A percentile compares a stretch with the other conserved stretches of the same genome.
phyloP scores from a whole-genome alignment of 2,888 invertebrate genomes.

The Torymus texanus region DNA sequence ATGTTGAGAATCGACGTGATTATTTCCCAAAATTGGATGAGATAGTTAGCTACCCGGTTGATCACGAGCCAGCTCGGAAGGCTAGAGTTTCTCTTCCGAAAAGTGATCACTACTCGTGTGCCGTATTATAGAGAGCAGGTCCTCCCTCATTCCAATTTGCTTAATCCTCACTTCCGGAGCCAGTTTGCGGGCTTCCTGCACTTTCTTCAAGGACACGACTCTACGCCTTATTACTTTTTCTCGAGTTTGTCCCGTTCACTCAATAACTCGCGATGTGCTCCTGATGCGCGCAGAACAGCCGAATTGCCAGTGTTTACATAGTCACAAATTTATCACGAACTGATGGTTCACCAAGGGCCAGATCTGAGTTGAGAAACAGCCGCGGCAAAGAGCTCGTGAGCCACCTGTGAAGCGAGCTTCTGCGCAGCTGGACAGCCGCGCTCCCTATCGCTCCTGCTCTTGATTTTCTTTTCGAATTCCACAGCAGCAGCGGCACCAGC shows the following conservation, averaged over 20 bases:
- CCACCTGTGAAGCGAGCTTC: background rate
- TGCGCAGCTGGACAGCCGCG: background rate
- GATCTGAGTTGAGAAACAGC: background rate
- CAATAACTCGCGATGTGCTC: too few relatives aligned
- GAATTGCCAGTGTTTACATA: slow-evolving; percentile 32
- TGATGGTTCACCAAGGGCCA: background rate
- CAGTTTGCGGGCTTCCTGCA: slow-evolving; percentile 76
- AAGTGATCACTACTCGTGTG: slow-evolving; percentile 88
- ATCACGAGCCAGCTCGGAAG: slow-evolving; percentile 26
- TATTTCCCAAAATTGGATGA: too few relatives aligned
- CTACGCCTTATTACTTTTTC: too few relatives aligned
- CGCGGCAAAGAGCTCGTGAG: background rate
- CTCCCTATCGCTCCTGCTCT: background rate
- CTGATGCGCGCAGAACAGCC: background rate
- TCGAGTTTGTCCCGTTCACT: too few relatives aligned
- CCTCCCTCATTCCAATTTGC: slow-evolving; percentile 86
- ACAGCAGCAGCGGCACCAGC: too few relatives aligned
- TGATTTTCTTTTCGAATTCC: too few relatives aligned
- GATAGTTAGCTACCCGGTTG: too few relatives aligned
- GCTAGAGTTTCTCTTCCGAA: slow-evolving; percentile 79
- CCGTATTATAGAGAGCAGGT: slow-evolving; percentile 84
- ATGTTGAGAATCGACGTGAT: too few relatives aligned
- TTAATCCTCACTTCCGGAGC: slow-evolving; percentile 80
- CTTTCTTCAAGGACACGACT: slow-evolving; percentile 20
- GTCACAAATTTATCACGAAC: background rate